Evolutionary conservation across 2,888 invertebrate species (phyloP).

Genomic region (Mesopsocus fuscifrons): DNA sequence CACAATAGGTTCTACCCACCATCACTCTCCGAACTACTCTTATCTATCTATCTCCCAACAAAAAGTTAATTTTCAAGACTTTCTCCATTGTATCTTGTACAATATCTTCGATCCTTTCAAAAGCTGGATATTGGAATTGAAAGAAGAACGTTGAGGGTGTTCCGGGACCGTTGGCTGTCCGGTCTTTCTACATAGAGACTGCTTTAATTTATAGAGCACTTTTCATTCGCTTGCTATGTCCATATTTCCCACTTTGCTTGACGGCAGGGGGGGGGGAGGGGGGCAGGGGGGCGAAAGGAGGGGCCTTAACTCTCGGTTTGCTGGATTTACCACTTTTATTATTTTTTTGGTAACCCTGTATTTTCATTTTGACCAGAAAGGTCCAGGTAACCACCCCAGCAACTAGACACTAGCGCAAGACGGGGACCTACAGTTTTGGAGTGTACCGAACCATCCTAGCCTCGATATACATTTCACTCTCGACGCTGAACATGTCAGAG

Average conservation of each 20-base stretch:
- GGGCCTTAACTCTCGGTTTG: no score
- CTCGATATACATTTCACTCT: no score
- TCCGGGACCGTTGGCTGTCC: background rate
- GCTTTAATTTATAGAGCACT: conserved; percentile 5
- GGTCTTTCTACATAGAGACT: background rate
- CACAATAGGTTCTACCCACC: no score
- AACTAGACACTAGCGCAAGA: no score
- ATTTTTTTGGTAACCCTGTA: no score
- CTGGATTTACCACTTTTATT: no score
- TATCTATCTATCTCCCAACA: background rate
- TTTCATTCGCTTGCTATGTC: conserved; percentile 9
- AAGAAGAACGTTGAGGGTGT: background rate
- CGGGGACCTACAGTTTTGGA: no score
- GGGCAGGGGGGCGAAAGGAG: background rate
- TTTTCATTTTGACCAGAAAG: no score
- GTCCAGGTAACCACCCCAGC: no score
- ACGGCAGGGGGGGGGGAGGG: background rate
- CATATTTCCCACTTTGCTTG: conserved; percentile 10
- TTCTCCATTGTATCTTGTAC: background rate
- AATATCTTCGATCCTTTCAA: background rate
- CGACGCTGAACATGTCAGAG: no score
- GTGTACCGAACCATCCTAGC: no score
- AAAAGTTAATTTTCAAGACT: background rate
- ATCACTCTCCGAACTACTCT: no score
- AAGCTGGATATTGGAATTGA: background rate